Evolutionary conservation across 2,888 invertebrate genomes (phyloP), one percentile per base, ranked within the genome.

Genomic region (Scaptomyza cyrtandrae): DNA sequence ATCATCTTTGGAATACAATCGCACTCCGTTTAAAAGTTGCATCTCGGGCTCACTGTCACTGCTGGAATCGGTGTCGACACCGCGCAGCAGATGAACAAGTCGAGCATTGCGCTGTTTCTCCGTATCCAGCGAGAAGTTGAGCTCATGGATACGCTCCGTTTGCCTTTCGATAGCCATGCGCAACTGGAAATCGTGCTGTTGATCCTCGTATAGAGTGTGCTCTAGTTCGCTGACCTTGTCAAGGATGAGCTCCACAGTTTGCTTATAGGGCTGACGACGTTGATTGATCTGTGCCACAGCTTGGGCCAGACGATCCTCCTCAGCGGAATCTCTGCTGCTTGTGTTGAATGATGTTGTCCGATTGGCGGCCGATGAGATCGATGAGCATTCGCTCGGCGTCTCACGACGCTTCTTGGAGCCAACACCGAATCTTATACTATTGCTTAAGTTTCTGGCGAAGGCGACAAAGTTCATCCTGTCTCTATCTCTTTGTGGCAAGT

Each of bases 41-140:
- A 16, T 50, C 2, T 71, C 81, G 6, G 66, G 63, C 0, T 88
- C 87, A 46, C 75, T 77, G 0, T 80, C 89, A 10, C 78, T 78
- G 10, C 79, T 65, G 1, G 86, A 80, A 3, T 82, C 75, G 10
- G 77, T 80, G 52, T 90, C 90, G 6, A 86, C 78, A 19, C 87
- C 86, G 11, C 83, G 87, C 39, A 91, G 86, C 27, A 91, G 61
- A 48, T 90, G 82, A 16, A 90, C 80, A 49, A 91, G 63, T 0
- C 91, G 88, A 27, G 84, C 75, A 73, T 91, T 91, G 16, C 91
- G 81, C 43, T 82, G 78, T 60, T 86, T 90, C 57, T 91, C 91
- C 27, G 78, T 83, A 10, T 87, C 80, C 61, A 91, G 70, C 24
- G 89, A 88, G 19, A 85, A 85, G 46, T 72, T 68, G 31, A 90